Evolutionary conservation across 1,140 invertebrate genomes (phyloP).

Genomic region (Thaumatotibia leucotreta): DNA sequence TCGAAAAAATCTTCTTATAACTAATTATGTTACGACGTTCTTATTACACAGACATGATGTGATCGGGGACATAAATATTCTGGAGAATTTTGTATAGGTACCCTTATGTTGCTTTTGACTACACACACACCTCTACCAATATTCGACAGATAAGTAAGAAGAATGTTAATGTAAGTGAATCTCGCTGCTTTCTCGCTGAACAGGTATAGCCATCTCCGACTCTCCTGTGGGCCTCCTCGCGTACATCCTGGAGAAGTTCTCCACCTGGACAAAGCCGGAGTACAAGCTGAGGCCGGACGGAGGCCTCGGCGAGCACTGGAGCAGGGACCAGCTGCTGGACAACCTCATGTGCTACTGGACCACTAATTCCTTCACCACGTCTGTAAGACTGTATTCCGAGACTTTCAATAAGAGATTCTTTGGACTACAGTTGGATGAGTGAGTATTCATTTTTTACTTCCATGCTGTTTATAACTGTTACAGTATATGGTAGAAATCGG

Average conservation of each 20-base stretch:
- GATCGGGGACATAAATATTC: too few species aligned
- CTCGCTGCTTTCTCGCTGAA: slow-evolving; percentile 78
- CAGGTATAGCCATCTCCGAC: slow-evolving; percentile 78
- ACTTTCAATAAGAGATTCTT: slow-evolving; percentile 59
- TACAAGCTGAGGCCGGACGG: slow-evolving; percentile 79
- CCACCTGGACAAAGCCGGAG: slow-evolving; percentile 81
- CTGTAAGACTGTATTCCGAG: slow-evolving; percentile 86
- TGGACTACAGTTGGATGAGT: slow-evolving; percentile 67
- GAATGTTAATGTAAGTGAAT: too few species aligned
- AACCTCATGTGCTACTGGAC: slow-evolving; percentile 94
- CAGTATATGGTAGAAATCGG: slow-evolving; percentile 73
- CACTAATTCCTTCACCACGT: slow-evolving; percentile 85
- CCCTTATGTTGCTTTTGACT: too few species aligned
- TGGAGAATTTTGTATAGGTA: too few species aligned
- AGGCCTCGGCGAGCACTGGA: slow-evolving; percentile 78
- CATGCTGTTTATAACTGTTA: too few species aligned
- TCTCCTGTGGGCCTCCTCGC: slow-evolving; percentile 84
- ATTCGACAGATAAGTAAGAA: neutral
- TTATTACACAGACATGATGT: too few species aligned
- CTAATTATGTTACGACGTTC: too few species aligned
- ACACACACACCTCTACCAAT: too few species aligned
- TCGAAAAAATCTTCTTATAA: too few species aligned
- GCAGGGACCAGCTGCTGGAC: slow-evolving; percentile 87
- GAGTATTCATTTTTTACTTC: slow-evolving; percentile 31
- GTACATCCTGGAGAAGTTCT: slow-evolving; percentile 93